Evolutionary conservation across 2,888 invertebrate species (phyloP).

Genomic region (Tromatobia lineatoria): DNA sequence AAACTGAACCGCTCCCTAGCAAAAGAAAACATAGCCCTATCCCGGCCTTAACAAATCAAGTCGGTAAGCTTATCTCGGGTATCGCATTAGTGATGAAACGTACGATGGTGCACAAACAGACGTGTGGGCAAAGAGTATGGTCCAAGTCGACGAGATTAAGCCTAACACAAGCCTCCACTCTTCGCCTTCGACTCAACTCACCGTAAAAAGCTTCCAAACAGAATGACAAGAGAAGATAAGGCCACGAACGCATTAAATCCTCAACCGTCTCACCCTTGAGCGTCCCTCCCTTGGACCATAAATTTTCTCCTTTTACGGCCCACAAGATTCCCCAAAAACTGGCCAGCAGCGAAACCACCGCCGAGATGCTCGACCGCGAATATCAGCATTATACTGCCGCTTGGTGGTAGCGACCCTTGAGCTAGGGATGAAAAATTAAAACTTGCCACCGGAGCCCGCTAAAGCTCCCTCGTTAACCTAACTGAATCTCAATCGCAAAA

Average conservation of each 20-base stretch:
- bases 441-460: constrained; percentile 14
- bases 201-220: constrained; percentile 45
- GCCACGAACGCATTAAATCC: constrained; percentile 66
- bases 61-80: constrained; percentile 75
- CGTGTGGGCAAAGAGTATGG: constrained; percentile 38
- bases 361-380: constrained; percentile 17
- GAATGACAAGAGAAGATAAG: constrained; percentile 65
- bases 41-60: constrained; percentile 78
- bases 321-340: constrained; percentile 22
- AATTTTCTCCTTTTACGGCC: constrained; percentile 20
- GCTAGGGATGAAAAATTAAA: constrained; percentile 35
- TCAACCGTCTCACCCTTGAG: constrained; percentile 44
- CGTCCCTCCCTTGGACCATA: constrained; percentile 12
- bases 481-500: constrained; percentile 40
- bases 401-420: constrained; percentile 9
- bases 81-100: constrained; percentile 79
- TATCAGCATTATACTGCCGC: constrained; percentile 25
- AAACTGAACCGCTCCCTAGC: neutral
- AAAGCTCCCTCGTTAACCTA: constrained; percentile 37
- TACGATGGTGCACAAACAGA: constrained; percentile 71
- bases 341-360: constrained; percentile 23
- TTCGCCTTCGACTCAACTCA: constrained; percentile 26
- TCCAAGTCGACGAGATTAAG: constrained; percentile 42
- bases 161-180: constrained; percentile 10
- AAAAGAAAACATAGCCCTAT: constrained; percentile 76